Evolutionary conservation across 2,113 vertebrate genomes (phyloP).

Genomic region (Atrichornis clamosus): DNA sequence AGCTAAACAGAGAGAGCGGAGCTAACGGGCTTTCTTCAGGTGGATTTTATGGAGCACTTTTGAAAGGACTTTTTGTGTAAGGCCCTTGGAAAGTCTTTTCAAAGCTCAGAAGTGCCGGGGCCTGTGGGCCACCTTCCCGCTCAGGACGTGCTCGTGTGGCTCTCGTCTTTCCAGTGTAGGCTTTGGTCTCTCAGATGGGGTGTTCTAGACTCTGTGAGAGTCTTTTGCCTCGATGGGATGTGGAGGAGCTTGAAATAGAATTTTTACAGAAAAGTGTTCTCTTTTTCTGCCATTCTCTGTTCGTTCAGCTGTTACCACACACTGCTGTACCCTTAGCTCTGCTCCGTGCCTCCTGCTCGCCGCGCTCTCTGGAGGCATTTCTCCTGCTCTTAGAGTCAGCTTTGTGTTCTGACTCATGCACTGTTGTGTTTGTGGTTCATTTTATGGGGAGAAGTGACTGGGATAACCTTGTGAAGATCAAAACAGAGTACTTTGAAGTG

Average conservation of each 20-base stretch:
- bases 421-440: neutral
- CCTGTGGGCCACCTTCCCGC: neutral
- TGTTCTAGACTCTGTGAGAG: neutral
- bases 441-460: neutral
- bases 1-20: constrained; percentile 25
- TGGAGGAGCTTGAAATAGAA: neutral
- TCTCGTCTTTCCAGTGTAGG: neutral
- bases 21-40: constrained; percentile 27
- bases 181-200: neutral
- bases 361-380: neutral
- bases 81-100: constrained; percentile 28
- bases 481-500: neutral
- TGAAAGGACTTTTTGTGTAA: constrained; percentile 50
- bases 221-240: neutral
- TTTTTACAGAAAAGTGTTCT: neutral
- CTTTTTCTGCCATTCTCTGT: neutral
- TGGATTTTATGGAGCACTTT: constrained; percentile 25
- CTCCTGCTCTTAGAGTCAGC: neutral
- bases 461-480: constrained; percentile 20
- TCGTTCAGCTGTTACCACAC: neutral
- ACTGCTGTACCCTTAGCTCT: neutral
- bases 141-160: neutral
- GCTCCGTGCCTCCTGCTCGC: neutral
- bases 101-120: neutral
- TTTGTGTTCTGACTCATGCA: constrained; percentile 7